Conservation (phyloP, 53 echinoderm and acorn worm species). For the Apostichopus leukothele region DNA sequence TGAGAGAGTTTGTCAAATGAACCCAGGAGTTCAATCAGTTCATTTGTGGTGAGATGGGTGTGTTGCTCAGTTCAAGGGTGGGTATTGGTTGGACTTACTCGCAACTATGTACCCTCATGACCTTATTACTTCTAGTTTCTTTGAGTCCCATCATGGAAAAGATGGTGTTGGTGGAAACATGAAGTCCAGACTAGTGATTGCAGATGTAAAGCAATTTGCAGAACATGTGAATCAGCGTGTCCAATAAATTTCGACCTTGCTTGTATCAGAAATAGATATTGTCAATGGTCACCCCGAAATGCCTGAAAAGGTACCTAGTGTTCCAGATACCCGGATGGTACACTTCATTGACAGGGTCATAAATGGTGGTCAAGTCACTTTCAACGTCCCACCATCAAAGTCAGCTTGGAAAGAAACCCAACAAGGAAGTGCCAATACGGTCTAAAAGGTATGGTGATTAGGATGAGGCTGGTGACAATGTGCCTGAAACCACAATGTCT, state of each 20-base stretch:
- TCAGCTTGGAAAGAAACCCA: not conserved
- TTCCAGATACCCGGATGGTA: not conserved
- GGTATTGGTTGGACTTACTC: slow-evolving; percentile 9
- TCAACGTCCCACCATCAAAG: not conserved
- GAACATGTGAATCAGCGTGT: not conserved
- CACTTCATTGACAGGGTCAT: not conserved
- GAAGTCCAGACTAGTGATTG: not conserved
- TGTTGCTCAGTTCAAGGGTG: slow-evolving; percentile 41
- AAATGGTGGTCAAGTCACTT: not conserved
- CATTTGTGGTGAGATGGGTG: slow-evolving; percentile 53
- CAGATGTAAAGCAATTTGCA: slow-evolving; percentile 9
- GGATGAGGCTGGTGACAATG: not conserved
- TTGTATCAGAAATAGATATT: not conserved
- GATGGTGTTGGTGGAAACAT: slow-evolving; percentile 46
- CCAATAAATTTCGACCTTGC: not conserved
- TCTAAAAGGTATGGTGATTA: not conserved
- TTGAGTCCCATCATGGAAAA: slow-evolving; percentile 11
- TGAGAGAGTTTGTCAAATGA: not conserved
- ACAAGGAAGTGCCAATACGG: not conserved
- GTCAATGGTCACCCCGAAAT: not conserved
- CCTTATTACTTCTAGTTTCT: not conserved
- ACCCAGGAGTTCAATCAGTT: not conserved
- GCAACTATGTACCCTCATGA: slow-evolving; percentile 3
- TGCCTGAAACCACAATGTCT: not conserved
- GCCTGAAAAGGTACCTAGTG: slow-evolving; percentile 33